Evolutionary conservation across 2,888 invertebrate species (phyloP).

Genomic region (Apodemia zela): DNA sequence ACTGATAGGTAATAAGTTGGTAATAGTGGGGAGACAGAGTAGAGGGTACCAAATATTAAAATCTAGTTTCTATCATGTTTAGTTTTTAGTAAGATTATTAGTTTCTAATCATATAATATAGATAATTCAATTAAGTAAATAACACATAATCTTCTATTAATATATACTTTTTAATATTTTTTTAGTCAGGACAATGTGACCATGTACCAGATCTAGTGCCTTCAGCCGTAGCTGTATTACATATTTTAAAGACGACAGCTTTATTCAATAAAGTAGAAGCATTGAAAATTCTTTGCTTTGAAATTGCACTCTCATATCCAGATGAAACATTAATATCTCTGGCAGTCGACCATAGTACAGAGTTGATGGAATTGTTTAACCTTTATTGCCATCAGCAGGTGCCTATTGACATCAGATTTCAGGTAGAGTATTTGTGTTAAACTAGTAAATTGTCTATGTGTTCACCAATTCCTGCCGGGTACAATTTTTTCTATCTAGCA

Average conservation of each 20-base stretch:
- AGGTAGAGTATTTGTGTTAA: slow-evolving; percentile 40
- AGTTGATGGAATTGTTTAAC: slow-evolving; percentile 44
- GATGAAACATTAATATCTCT: slow-evolving; percentile 40
- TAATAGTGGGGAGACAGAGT: too few species aligned
- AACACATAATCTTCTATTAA: too few species aligned
- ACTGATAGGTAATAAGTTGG: too few species aligned
- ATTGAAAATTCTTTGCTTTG: slow-evolving; percentile 44
- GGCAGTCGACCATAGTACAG: slow-evolving; percentile 35
- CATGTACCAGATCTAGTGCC: slow-evolving; percentile 40
- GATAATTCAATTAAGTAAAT: too few species aligned
- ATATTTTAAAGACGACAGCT: slow-evolving; percentile 44
- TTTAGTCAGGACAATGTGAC: slow-evolving; percentile 25
- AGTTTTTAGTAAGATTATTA: too few species aligned
- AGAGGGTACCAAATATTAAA: too few species aligned
- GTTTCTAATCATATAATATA: too few species aligned
- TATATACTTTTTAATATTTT: not conserved
- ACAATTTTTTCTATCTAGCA: too few species aligned
- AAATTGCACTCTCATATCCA: slow-evolving; percentile 51
- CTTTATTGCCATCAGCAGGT: slow-evolving; percentile 39
- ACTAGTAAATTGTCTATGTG: not conserved
- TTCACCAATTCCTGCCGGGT: too few species aligned
- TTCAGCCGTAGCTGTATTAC: slow-evolving; percentile 46
- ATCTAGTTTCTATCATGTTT: too few species aligned
- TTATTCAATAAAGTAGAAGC: slow-evolving; percentile 37
- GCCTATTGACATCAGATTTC: slow-evolving; percentile 35